Percentiles rank a stretch among this genome's conserved stretches.
These are phyloP conservation scores for Saccostrea cuccullata DNA, from an alignment of 1,140 invertebrate genomes.

Conservation along the genomic window DNA sequence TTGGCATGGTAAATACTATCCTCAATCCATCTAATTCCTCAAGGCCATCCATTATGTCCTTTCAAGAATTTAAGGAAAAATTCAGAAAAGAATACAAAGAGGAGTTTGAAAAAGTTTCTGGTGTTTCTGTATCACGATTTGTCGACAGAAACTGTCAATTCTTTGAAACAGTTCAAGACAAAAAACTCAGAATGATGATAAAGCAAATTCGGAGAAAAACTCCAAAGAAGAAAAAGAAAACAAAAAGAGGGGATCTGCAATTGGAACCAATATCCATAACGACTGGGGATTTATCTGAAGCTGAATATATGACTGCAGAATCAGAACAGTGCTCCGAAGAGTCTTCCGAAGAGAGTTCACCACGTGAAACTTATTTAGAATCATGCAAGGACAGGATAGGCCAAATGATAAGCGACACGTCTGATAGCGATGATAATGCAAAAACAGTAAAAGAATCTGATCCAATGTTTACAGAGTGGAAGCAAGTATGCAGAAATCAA, in stretches of 20 bases:
- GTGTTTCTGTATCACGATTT: constrained; percentile 5
- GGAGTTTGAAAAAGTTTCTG: constrained; percentile 3
- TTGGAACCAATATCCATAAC: too few species aligned
- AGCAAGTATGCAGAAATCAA: background rate
- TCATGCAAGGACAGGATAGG: background rate
- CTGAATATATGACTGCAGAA: constrained; percentile 41
- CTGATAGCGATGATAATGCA: constrained; percentile 19
- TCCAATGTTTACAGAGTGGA: background rate
- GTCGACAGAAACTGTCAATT: constrained; percentile 24
- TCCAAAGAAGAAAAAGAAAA: constrained; percentile 25
- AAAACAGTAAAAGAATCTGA: background rate
- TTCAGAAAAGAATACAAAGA: constrained; percentile 9
- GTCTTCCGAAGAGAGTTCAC: background rate
- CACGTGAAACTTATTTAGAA: background rate
- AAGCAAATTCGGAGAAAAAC: background rate
- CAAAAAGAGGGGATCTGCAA: background rate
- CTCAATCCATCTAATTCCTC: background rate
- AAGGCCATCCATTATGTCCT: constrained; percentile 11
- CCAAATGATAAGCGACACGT: background rate
- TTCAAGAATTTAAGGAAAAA: background rate
- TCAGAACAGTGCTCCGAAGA: background rate
- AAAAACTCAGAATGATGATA: constrained; percentile 26
- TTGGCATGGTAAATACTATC: constrained; percentile 37
- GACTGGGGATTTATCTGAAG: constrained; percentile 1
- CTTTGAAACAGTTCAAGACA: constrained; percentile 25